Evolutionary conservation across 2,888 invertebrate genomes (phyloP).

Genomic region (Gymnosoma rotundatum): DNA sequence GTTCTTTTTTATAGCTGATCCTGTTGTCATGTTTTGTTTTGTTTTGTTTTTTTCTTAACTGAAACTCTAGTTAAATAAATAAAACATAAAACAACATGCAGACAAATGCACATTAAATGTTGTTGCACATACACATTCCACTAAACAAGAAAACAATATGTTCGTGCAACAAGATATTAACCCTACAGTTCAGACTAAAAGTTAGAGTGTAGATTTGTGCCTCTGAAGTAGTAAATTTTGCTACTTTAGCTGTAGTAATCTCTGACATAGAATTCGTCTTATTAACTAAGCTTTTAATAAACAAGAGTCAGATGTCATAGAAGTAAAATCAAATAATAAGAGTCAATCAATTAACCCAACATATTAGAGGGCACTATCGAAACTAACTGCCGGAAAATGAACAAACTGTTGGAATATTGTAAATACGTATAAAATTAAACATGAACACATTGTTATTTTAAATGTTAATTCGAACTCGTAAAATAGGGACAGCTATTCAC

Average conservation of each 20-base stretch:
- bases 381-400: no score
- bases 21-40: conserved; percentile 14
- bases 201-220: background rate
- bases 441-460: no score
- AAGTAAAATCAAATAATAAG: background rate
- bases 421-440: no score
- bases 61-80: conserved; percentile 56
- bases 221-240: background rate
- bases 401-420: no score
- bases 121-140: background rate
- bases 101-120: background rate
- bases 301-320: background rate
- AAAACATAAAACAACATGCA: conserved; percentile 55
- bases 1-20: conserved; percentile 25
- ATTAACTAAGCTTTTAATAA: background rate
- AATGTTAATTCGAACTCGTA: background rate
- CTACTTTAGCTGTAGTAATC: background rate
- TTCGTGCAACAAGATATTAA: background rate
- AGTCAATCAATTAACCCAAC: no score
- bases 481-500: background rate
- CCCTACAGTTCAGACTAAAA: background rate
- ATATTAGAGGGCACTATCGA: no score
- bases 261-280: no score
- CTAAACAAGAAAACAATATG: background rate
- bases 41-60: conserved; percentile 17